A percentile compares a stretch with the other conserved stretches of the same genome.
Conservation (phyloP, 2,797 vertebrate species). For the Rhinella marina region DNA sequence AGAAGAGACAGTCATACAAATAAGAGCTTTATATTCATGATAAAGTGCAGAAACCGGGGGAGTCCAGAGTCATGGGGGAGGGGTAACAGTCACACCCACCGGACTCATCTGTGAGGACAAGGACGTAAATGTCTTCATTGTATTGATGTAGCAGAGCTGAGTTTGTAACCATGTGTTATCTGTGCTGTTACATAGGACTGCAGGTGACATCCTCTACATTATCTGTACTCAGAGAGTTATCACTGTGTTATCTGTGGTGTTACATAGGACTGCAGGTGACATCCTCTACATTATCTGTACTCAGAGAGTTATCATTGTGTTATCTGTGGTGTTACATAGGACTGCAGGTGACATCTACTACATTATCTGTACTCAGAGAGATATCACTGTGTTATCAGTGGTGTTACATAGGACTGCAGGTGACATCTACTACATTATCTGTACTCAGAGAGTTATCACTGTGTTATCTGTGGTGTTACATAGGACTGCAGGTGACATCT, state of each 20-base stretch:
- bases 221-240: background rate
- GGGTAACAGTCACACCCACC: background rate
- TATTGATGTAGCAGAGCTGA: background rate
- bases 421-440: background rate
- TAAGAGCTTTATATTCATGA: background rate
- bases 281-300: background rate
- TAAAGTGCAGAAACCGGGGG: background rate
- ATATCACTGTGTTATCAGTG: too few species aligned
- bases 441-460: background rate
- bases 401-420: constrained; percentile 13
- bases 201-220: background rate
- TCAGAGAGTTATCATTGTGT: background rate
- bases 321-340: background rate
- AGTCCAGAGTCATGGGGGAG: too few species aligned
- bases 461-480: background rate
- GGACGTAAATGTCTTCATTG: background rate
- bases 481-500: background rate
- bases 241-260: background rate
- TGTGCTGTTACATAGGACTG: constrained; percentile 7
- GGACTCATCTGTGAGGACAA: background rate
- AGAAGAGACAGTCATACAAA: background rate
- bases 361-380: background rate
- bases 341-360: background rate
- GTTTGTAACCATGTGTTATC: background rate
- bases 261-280: constrained; percentile 3